Percentiles rank a stretch among this genome's conserved stretches.
Conservation (phyloP, 2,797 vertebrate genomes). For the Geotria australis region DNA sequence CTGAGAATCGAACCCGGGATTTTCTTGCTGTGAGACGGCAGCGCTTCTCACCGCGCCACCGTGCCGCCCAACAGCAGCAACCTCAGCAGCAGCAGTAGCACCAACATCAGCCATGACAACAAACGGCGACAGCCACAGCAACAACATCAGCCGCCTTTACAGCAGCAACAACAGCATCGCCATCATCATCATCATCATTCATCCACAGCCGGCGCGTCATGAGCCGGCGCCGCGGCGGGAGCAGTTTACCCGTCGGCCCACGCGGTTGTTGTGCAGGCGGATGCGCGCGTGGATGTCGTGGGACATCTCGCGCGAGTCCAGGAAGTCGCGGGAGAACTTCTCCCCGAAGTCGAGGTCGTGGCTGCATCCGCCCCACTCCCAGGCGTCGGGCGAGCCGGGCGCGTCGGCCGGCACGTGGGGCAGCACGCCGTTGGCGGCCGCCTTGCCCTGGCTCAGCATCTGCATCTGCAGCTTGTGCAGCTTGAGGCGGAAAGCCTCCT, state of each 20-base stretch:
- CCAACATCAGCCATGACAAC: no score
- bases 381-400: constrained; percentile 63
- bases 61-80: no score
- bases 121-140: no score
- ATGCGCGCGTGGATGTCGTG: constrained; percentile 84
- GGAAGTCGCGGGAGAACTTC: constrained; percentile 84
- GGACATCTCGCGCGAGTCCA: constrained; percentile 79
- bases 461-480: constrained; percentile 69
- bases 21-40: no score
- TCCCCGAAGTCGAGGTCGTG: constrained; percentile 86
- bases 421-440: constrained; percentile 78
- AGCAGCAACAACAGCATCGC: no score
- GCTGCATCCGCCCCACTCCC: constrained; percentile 98
- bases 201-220: no score
- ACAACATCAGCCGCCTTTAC: no score
- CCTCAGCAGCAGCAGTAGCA: no score
- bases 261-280: constrained; percentile 88
- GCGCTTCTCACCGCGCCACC: no score
- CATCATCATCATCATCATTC: no score
- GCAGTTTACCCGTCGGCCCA: constrained; percentile 64
- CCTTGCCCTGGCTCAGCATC: constrained; percentile 70
- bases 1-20: no score
- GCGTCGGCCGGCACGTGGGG: constrained; percentile 50
- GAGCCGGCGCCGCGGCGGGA: no score
- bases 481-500: constrained; percentile 72